Percentiles rank a stretch among this genome's conserved stretches.
These are phyloP conservation scores for Pseudonaja textilis DNA, from an alignment of 2,113 vertebrate species.

Conservation along the genomic window DNA sequence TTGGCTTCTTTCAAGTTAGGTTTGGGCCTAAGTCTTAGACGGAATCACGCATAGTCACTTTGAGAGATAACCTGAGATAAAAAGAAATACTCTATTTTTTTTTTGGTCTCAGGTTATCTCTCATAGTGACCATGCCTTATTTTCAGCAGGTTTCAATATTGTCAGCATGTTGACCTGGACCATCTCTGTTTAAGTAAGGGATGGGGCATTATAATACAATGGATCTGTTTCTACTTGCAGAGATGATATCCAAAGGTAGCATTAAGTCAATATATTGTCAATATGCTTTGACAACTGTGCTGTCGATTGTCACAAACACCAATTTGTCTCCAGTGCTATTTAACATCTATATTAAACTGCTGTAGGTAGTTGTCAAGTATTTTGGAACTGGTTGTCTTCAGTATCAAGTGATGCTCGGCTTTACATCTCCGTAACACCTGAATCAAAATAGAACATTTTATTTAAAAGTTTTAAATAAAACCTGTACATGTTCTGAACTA, in stretches of 20 bases:
- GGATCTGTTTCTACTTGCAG: background rate
- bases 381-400: background rate
- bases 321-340: background rate
- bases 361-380: background rate
- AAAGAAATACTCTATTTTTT: background rate
- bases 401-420: background rate
- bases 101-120: background rate
- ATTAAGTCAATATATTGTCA: background rate
- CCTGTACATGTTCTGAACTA: background rate
- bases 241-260: background rate
- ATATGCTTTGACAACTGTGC: background rate
- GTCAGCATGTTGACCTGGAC: background rate
- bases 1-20: background rate
- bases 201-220: background rate
- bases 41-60: background rate
- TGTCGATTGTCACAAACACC: background rate
- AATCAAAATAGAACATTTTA: background rate
- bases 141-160: background rate
- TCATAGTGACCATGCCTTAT: background rate
- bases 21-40: background rate
- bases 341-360: background rate
- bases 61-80: background rate
- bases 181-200: background rate
- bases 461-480: background rate
- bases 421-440: background rate